Conservation (phyloP, 2,888 invertebrate genomes). For the Caenorhabditis zanzibari region DNA sequence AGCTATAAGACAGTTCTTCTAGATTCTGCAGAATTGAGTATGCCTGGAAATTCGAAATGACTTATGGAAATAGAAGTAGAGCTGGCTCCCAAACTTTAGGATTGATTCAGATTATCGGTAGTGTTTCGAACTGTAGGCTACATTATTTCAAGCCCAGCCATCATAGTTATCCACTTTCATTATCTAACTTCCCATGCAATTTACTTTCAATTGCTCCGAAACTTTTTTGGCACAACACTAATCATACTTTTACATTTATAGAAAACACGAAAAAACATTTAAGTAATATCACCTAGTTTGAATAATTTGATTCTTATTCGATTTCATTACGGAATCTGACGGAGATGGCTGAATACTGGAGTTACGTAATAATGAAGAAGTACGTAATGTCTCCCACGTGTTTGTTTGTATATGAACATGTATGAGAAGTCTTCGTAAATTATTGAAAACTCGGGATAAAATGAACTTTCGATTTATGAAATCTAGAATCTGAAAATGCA, state of each 20-base stretch:
- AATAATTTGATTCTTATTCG: slow-evolving; percentile 28
- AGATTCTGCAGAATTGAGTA: too few species aligned
- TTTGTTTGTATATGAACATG: slow-evolving; percentile 3
- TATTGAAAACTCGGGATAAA: neutral
- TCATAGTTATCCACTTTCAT: too few species aligned
- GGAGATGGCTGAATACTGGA: slow-evolving; percentile 20
- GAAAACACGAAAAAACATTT: neutral
- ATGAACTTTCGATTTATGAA: neutral
- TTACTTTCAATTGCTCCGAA: too few species aligned
- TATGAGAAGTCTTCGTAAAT: neutral
- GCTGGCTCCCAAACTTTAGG: too few species aligned
- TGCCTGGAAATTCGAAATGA: too few species aligned
- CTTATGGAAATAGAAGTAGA: neutral
- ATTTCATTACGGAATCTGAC: slow-evolving; percentile 52
- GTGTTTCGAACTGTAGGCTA: too few species aligned
- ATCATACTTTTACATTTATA: neutral
- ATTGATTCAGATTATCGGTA: too few species aligned
- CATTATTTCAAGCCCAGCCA: too few species aligned
- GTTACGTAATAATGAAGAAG: slow-evolving; percentile 25
- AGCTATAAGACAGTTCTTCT: too few species aligned
- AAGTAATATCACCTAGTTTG: neutral
- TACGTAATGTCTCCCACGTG: slow-evolving; percentile 19
- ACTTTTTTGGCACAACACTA: too few species aligned
- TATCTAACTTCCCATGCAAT: too few species aligned
- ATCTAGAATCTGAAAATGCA: too few species aligned